phyloP scores from a whole-genome alignment of 2,113 vertebrate species.

The Erythrolamprus reginae region DNA sequence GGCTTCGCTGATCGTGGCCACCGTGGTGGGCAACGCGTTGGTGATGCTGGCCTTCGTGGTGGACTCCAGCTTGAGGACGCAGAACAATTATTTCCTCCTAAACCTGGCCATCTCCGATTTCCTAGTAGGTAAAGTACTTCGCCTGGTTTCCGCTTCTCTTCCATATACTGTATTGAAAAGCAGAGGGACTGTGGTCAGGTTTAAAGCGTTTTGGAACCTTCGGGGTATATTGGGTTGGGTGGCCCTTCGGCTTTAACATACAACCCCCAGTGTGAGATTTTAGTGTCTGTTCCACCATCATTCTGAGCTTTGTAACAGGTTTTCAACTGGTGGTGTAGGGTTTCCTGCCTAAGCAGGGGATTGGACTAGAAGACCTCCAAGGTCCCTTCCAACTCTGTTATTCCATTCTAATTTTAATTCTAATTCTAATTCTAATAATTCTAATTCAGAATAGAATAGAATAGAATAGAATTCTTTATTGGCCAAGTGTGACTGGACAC shows the following conservation, averaged over 20 bases:
- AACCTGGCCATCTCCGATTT: conserved; percentile 78
- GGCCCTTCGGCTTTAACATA: not conserved
- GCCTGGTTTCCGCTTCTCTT: not conserved
- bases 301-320: not conserved
- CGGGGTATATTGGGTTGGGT: not conserved
- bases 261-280: not conserved
- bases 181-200: too few relatives aligned
- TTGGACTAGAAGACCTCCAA: too few relatives aligned
- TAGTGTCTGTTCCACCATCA: not conserved
- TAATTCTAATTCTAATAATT: too few relatives aligned
- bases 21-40: conserved; percentile 73
- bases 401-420: too few relatives aligned
- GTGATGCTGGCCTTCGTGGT: conserved; percentile 75
- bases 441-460: too few relatives aligned
- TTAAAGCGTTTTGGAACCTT: not conserved
- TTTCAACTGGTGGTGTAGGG: too few relatives aligned
- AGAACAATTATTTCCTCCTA: conserved; percentile 77
- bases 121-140: conserved; percentile 73
- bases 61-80: conserved; percentile 74
- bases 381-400: too few relatives aligned
- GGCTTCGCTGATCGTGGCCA: conserved; percentile 69
- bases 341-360: too few relatives aligned
- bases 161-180: too few relatives aligned
- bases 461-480: too few relatives aligned
- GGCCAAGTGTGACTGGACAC: too few relatives aligned